phyloP scores from a whole-genome alignment of 2,888 invertebrate species.

The Zootermopsis nevadensis region DNA sequence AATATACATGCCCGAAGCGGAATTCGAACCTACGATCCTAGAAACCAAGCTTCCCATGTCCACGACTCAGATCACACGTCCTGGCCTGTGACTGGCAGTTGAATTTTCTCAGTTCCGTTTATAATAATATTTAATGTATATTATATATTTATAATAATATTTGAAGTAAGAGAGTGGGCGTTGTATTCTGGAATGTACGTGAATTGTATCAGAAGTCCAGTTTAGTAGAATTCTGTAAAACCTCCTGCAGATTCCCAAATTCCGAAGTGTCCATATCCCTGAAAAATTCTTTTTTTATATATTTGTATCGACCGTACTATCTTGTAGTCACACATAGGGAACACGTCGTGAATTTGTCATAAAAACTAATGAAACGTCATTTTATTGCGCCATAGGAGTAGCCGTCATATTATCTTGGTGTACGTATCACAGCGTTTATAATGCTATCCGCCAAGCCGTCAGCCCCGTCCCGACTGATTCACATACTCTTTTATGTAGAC shows the following conservation, averaged over 20 bases:
- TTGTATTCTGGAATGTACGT: no score
- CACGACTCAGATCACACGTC: no score
- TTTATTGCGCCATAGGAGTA: conserved; percentile 41
- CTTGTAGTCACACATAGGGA: neutral
- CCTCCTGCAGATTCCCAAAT: neutral
- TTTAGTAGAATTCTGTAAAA: neutral
- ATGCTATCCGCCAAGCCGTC: neutral
- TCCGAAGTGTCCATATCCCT: neutral
- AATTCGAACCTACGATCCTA: no score
- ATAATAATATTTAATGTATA: no score
- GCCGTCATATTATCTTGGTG: conserved; percentile 20
- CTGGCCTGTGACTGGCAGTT: no score
- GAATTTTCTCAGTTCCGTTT: no score
- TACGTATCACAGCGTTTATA: conserved; percentile 14
- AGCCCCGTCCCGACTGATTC: neutral
- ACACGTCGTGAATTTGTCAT: conserved; percentile 40
- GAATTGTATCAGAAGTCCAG: no score
- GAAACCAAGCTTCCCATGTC: no score
- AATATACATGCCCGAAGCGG: no score
- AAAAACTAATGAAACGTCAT: conserved; percentile 46
- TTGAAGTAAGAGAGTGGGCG: no score
- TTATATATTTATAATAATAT: no score
- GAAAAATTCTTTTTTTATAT: neutral
- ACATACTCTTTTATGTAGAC: conserved; percentile 35
- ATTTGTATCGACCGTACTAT: neutral